A percentile compares a stretch with the other conserved stretches of the same genome.
phyloP scores from a whole-genome alignment of 2,113 vertebrate species.

The Rhabdornis inornatus region DNA sequence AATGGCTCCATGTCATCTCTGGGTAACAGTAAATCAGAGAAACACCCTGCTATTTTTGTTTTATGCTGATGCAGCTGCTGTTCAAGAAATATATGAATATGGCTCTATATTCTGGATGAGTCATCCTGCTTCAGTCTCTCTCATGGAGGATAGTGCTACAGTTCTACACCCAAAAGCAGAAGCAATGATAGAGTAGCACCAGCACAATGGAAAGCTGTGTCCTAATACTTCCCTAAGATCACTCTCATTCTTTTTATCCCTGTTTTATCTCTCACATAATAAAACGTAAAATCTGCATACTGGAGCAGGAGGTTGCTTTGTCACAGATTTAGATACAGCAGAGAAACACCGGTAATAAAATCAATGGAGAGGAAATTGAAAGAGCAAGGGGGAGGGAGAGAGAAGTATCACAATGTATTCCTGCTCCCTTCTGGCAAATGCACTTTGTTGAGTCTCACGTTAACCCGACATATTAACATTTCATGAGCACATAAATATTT shows the following conservation, averaged over 20 bases:
- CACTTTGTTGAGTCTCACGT: conserved; percentile 47
- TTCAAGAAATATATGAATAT: background rate
- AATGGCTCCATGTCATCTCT: background rate
- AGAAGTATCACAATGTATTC: background rate
- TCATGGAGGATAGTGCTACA: background rate
- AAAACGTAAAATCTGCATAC: conserved; percentile 26
- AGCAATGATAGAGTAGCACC: background rate
- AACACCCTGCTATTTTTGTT: conserved; percentile 3
- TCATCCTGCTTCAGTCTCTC: conserved; percentile 1
- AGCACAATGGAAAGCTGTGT: background rate
- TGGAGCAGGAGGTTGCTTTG: background rate
- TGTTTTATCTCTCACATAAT: background rate
- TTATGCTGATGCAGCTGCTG: background rate
- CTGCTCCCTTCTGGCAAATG: background rate
- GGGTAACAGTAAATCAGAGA: conserved; percentile 11
- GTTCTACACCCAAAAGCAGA: background rate
- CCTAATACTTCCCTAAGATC: background rate
- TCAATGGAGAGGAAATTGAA: conserved; percentile 52
- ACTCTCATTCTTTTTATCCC: background rate
- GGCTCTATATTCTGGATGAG: conserved; percentile 4
- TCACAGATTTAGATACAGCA: conserved; percentile 31
- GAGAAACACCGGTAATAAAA: conserved; percentile 40
- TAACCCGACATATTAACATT: conserved; percentile 69
- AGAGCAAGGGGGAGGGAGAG: background rate
- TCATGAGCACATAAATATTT: conserved; percentile 73